A percentile compares a stretch with the other conserved stretches of the same genome.
phyloP scores from a whole-genome alignment of 2,888 invertebrate genomes.

The Cremastinae sp. region DNA sequence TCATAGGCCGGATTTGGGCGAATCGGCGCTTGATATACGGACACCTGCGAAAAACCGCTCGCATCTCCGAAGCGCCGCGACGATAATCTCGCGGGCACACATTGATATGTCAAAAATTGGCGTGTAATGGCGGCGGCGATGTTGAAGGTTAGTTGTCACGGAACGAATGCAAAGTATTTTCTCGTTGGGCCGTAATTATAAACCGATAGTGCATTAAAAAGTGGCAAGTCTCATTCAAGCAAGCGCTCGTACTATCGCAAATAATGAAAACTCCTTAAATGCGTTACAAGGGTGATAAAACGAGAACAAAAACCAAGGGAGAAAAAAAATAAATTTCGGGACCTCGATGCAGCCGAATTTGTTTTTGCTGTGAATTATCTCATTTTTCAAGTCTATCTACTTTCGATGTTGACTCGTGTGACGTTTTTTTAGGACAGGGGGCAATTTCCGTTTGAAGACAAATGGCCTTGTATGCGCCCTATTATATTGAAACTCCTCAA shows the following conservation, averaged over 20 bases:
- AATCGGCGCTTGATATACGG: too few relatives aligned
- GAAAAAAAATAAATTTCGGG: not conserved
- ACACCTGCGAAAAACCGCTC: too few relatives aligned
- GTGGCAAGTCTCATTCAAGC: too few relatives aligned
- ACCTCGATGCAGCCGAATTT: not conserved
- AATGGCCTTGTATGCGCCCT: conserved; percentile 97
- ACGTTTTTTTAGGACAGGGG: conserved; percentile 87
- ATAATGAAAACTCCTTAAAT: not conserved
- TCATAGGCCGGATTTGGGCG: too few relatives aligned
- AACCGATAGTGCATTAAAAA: conserved; percentile 24
- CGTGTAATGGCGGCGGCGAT: conserved; percentile 78
- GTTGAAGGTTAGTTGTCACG: conserved; percentile 78
- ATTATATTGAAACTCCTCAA: conserved; percentile 95
- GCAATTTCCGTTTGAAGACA: conserved; percentile 94
- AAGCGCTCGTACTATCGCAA: too few relatives aligned
- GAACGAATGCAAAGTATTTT: conserved; percentile 63
- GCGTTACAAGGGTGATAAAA: too few relatives aligned
- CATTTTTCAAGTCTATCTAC: not conserved
- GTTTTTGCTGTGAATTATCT: not conserved
- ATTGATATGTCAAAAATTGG: conserved; percentile 75
- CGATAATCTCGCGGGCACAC: conserved; percentile 13
- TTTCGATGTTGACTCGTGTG: conserved; percentile 54
- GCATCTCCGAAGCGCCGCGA: not conserved
- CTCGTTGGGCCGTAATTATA: conserved; percentile 29
- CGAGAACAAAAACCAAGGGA: not conserved